phyloP scores from a whole-genome alignment of 2,113 vertebrate genomes.

The Antigone vipio region DNA sequence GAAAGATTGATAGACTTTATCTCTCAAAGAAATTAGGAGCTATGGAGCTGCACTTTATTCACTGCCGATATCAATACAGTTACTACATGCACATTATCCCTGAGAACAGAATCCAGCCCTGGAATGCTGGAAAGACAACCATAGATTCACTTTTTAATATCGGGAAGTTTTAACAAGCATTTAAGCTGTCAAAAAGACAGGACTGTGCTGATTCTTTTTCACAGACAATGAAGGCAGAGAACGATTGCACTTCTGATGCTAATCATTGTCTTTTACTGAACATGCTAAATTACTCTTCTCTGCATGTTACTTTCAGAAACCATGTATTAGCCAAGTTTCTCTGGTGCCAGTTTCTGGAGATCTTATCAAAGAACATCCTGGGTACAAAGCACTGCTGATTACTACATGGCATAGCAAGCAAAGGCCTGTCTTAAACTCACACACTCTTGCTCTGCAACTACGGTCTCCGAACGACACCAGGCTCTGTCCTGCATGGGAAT shows the following conservation, averaged over 20 bases:
- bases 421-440: neutral
- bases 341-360: neutral
- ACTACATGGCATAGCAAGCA: neutral
- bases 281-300: neutral
- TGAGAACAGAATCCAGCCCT: neutral
- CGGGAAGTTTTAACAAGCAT: neutral
- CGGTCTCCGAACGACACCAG: neutral
- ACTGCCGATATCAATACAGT: neutral
- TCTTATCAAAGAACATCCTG: neutral
- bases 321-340: neutral
- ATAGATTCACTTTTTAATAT: neutral
- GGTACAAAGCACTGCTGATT: neutral
- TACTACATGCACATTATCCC: neutral
- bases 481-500: neutral
- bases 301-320: neutral
- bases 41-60: neutral
- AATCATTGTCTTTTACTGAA: neutral
- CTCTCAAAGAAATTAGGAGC: neutral
- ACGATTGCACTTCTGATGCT: neutral
- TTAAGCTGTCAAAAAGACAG: neutral
- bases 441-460: fast-evolving
- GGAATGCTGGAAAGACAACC: neutral
- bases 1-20: neutral
- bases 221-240: neutral
- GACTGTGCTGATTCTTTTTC: neutral